Evolutionary conservation across 2,888 invertebrate species (phyloP).

Genomic region (Oligia fasciuncula): DNA sequence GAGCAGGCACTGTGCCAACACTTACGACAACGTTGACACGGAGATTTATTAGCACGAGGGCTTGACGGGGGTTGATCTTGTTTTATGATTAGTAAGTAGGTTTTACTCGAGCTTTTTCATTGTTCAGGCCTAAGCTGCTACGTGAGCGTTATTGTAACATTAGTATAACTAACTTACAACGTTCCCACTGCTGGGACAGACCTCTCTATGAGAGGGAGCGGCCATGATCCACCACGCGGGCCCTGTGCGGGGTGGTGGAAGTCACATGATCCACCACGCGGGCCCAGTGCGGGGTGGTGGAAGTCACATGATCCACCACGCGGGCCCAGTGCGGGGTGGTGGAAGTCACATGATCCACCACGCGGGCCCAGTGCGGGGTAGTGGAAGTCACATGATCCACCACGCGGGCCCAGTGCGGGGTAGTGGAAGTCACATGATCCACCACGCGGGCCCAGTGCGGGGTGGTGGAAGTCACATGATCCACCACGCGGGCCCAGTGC

Average conservation of each 20-base stretch:
- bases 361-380: too few species aligned
- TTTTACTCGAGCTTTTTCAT: neutral
- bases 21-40: neutral
- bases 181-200: neutral
- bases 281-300: too few species aligned
- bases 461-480: neutral
- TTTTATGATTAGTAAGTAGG: constrained; percentile 8
- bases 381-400: too few species aligned
- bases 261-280: neutral
- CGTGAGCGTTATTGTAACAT: neutral
- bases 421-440: neutral
- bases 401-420: too few species aligned
- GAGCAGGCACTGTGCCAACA: too few species aligned
- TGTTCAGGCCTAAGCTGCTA: neutral
- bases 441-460: too few species aligned
- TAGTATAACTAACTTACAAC: neutral
- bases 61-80: neutral
- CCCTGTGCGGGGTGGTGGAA: too few species aligned
- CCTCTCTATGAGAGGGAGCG: neutral
- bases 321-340: too few species aligned
- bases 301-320: too few species aligned
- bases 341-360: too few species aligned
- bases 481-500: too few species aligned
- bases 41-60: constrained; percentile 33
- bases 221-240: neutral